A percentile compares a stretch with the other conserved stretches of the same genome.
Evolutionary conservation across 2,113 vertebrate genomes (phyloP).

Genomic region (Calyptommatus sinebrachiatus): DNA sequence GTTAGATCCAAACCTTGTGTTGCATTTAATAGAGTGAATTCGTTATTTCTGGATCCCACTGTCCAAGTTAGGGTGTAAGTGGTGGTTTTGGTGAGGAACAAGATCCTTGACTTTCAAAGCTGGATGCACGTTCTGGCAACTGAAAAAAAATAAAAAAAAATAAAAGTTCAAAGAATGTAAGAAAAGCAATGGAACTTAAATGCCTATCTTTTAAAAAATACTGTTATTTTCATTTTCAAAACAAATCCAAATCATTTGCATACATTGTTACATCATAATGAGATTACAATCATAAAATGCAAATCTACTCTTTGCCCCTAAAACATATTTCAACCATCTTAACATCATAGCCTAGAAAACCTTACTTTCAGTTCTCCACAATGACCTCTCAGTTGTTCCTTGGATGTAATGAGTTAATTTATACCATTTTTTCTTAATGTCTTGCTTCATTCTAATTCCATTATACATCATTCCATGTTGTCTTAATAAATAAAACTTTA

Average conservation of each 20-base stretch:
- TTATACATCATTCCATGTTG: too few relatives aligned
- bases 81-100: slow-evolving; percentile 93
- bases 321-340: too few relatives aligned
- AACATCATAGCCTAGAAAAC: too few relatives aligned
- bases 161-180: not conserved
- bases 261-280: too few relatives aligned
- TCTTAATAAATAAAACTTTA: too few relatives aligned
- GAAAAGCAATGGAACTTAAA: not conserved
- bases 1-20: slow-evolving; percentile 48
- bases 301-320: too few relatives aligned
- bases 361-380: too few relatives aligned
- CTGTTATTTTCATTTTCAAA: not conserved
- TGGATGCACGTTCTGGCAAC: slow-evolving; percentile 90
- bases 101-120: slow-evolving; percentile 97
- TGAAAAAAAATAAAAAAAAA: slow-evolving; percentile 65
- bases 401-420: too few relatives aligned
- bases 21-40: slow-evolving; percentile 33
- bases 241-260: not conserved
- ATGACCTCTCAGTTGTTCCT: too few relatives aligned
- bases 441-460: too few relatives aligned
- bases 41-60: not conserved
- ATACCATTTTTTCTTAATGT: too few relatives aligned
- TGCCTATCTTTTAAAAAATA: not conserved
- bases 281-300: too few relatives aligned
- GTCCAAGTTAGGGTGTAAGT: slow-evolving; percentile 74